phyloP scores from a whole-genome alignment of 2,797 vertebrate species.

The Xyrichtys novacula region DNA sequence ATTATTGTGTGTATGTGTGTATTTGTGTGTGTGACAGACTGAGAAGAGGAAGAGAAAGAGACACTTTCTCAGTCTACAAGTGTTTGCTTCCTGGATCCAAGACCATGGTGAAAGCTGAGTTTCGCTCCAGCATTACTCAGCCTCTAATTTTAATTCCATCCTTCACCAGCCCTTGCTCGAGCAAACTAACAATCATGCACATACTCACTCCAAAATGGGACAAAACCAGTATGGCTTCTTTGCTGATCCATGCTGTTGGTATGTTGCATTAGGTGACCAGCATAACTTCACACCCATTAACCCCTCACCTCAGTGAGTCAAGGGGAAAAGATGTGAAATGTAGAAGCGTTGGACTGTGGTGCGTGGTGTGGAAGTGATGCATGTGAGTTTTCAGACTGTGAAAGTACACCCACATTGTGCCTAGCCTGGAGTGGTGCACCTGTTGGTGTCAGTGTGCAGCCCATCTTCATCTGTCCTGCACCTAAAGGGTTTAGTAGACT shows the following conservation, averaged over 20 bases:
- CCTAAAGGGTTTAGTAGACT: conserved; percentile 10
- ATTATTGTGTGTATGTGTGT: conserved; percentile 7
- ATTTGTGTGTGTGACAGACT: not conserved
- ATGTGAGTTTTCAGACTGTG: conserved; percentile 2
- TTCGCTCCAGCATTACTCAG: conserved; percentile 16
- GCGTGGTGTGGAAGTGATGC: conserved; percentile 23
- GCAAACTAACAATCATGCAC: conserved; percentile 5
- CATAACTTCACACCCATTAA: conserved; percentile 11
- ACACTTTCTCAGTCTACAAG: not conserved
- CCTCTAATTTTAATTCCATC: conserved; percentile 40
- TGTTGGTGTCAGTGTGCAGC: conserved; percentile 52
- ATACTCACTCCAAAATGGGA: not conserved
- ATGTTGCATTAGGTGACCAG: conserved; percentile 13
- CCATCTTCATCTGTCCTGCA: conserved; percentile 31
- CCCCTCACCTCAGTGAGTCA: conserved; percentile 26
- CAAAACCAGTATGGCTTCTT: not conserved
- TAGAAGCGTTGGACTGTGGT: not conserved
- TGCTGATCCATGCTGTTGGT: too few species aligned
- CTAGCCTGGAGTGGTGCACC: conserved; percentile 24
- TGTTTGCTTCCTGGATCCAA: conserved; percentile 17
- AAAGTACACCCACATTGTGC: conserved; percentile 2
- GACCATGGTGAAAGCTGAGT: not conserved
- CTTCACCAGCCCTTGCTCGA: conserved; percentile 15
- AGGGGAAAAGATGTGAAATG: conserved; percentile 24
- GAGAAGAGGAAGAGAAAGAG: not conserved